phyloP scores from a whole-genome alignment of 1,140 invertebrate species.

The Varroa destructor region DNA sequence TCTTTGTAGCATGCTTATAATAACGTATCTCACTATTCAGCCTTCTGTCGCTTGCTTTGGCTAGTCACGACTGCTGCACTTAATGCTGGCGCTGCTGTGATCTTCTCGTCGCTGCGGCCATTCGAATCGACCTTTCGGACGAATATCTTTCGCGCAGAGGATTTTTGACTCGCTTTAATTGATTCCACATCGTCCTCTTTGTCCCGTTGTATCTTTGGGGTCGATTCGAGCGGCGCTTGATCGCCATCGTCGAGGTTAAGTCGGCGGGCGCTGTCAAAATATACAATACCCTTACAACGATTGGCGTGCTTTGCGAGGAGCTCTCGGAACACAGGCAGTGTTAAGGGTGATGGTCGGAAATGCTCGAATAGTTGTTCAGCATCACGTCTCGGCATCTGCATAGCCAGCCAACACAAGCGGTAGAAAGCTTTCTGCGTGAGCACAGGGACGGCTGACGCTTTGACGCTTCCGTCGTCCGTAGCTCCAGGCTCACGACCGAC shows the following conservation, averaged over 20 bases:
- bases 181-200: too few species aligned
- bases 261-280: constrained; percentile 1
- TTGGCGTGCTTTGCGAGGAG: constrained; percentile 1
- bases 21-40: constrained; percentile 20
- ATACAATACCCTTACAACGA: constrained; percentile 20
- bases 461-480: too few species aligned
- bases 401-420: constrained; percentile 21
- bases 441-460: too few species aligned
- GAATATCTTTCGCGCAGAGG: background rate
- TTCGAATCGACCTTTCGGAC: constrained; percentile 1
- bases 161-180: too few species aligned
- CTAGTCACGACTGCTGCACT: too few species aligned
- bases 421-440: constrained; percentile 21
- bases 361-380: background rate
- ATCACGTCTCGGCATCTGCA: constrained; percentile 6
- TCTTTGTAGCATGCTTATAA: too few species aligned
- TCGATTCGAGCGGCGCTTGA: too few species aligned
- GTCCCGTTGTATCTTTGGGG: too few species aligned
- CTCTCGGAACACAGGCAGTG: background rate
- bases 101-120: background rate
- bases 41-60: constrained; percentile 24
- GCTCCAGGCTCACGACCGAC: too few species aligned
- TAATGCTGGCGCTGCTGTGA: background rate
- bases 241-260: too few species aligned
- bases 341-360: background rate